Evolutionary conservation across 2,888 invertebrate genomes (phyloP).

Genomic region (Synergus itoensis): DNA sequence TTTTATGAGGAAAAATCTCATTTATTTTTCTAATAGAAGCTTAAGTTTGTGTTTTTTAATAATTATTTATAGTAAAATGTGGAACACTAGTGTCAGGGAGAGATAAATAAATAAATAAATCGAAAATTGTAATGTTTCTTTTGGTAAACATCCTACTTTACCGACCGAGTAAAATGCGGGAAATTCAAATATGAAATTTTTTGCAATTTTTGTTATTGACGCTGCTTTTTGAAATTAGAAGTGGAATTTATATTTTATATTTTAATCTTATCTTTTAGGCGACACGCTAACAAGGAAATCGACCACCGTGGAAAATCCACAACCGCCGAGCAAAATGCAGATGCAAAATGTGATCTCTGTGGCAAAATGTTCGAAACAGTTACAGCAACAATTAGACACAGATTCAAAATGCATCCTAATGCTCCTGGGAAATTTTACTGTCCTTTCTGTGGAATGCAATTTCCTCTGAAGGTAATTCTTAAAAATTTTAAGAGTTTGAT

Average conservation of each 20-base stretch:
- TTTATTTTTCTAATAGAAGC: not conserved
- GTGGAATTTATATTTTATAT: no score
- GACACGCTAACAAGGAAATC: constrained; percentile 83
- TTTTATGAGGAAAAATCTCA: not conserved
- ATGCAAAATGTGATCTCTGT: constrained; percentile 82
- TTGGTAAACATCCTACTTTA: not conserved
- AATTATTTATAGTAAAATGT: not conserved
- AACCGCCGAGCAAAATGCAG: constrained; percentile 67
- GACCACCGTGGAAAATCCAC: constrained; percentile 76
- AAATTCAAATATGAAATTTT: constrained; percentile 15
- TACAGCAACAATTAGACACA: constrained; percentile 84
- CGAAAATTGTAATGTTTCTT: not conserved
- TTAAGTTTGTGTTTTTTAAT: not conserved
- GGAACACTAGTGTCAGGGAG: not conserved
- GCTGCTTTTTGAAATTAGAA: no score
- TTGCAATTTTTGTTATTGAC: no score
- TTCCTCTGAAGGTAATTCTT: constrained; percentile 81
- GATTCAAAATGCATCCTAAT: constrained; percentile 83
- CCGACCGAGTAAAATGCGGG: not conserved
- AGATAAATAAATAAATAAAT: not conserved
- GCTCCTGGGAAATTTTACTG: constrained; percentile 84
- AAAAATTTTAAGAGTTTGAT: not conserved
- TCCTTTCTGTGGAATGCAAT: constrained; percentile 84
- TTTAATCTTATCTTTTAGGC: constrained; percentile 73
- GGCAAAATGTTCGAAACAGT: constrained; percentile 80